Evolutionary conservation across 2,797 vertebrate genomes (phyloP).

Genomic region (Gouania willdenowi): DNA sequence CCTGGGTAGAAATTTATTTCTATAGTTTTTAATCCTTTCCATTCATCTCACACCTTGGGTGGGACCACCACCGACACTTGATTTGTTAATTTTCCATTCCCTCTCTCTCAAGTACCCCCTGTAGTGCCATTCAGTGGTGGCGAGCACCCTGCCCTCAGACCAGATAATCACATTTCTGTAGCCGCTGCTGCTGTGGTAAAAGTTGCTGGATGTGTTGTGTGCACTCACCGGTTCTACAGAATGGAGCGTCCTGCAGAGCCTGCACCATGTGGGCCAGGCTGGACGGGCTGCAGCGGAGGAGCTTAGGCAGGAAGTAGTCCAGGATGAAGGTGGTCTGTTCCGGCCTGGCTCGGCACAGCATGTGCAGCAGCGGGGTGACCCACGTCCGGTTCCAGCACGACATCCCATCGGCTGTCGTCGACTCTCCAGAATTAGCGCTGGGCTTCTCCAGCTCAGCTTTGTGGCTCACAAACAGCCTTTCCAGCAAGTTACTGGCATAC

Average conservation of each 20-base stretch:
- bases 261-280: conserved; percentile 88
- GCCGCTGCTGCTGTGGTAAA: too few relatives aligned
- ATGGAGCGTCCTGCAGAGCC: conserved; percentile 74
- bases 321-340: conserved; percentile 89
- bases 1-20: too few relatives aligned
- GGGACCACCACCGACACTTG: too few relatives aligned
- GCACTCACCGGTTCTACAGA: conserved; percentile 46
- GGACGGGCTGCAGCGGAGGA: conserved; percentile 86
- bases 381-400: conserved; percentile 86
- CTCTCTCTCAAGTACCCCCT: too few relatives aligned
- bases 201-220: not conserved
- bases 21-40: too few relatives aligned
- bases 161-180: too few relatives aligned
- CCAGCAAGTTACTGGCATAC: conserved; percentile 89
- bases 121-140: too few relatives aligned
- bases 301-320: conserved; percentile 91
- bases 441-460: conserved; percentile 80
- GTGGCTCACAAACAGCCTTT: conserved; percentile 90
- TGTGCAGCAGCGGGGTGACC: conserved; percentile 85
- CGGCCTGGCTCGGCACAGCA: conserved; percentile 82
- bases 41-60: too few relatives aligned
- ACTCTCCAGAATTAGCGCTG: too few relatives aligned
- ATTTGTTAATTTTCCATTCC: too few relatives aligned
- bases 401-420: conserved; percentile 65
- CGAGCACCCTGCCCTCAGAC: too few relatives aligned